These are phyloP conservation scores for Sinelater perroti DNA, from an alignment of 2,888 invertebrate genomes.

Conservation along the genomic window DNA sequence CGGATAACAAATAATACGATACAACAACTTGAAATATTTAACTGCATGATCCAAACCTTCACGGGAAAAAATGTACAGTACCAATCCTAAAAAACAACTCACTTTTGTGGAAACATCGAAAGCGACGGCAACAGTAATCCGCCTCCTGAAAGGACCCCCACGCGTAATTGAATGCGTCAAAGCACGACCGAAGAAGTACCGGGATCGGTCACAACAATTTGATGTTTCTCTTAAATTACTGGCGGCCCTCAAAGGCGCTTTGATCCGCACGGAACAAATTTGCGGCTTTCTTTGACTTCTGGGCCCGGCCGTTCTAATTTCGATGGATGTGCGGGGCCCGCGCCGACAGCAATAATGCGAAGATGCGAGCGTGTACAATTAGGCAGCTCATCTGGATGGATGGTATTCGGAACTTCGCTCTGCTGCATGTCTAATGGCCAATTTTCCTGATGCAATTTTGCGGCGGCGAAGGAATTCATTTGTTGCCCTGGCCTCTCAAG, in stretches of 20 bases:
- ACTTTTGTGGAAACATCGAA: no score
- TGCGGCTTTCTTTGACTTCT: conserved; percentile 8
- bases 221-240: background rate
- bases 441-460: background rate
- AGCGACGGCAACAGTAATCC: no score
- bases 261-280: conserved; percentile 6
- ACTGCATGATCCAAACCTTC: no score
- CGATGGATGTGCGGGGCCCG: background rate
- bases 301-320: conserved; percentile 2
- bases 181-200: background rate
- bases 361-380: conserved; percentile 2
- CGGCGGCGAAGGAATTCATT: background rate
- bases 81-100: no score
- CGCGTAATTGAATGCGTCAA: no score
- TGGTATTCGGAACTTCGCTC: background rate
- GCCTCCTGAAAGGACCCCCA: no score
- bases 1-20: no score
- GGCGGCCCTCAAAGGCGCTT: background rate
- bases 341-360: background rate
- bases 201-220: background rate
- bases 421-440: background rate
- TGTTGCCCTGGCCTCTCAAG: no score
- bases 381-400: background rate
- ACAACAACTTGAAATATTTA: no score
- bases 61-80: no score